phyloP scores from a whole-genome alignment of 2,888 invertebrate genomes.

The Alviniconcha strummeri region DNA sequence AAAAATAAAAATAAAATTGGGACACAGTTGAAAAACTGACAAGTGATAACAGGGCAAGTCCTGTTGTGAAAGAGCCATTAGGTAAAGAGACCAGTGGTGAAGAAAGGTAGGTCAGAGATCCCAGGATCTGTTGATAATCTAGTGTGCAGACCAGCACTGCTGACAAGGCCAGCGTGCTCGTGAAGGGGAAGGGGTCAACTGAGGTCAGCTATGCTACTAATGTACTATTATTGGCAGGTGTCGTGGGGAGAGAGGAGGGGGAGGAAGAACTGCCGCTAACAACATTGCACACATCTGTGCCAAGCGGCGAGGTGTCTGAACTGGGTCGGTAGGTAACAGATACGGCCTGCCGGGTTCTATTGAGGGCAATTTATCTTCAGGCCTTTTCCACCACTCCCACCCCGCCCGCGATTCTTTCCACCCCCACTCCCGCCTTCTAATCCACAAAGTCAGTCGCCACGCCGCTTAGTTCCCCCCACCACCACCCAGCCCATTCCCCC shows the following conservation, averaged over 20 bases:
- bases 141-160: constrained; percentile 2
- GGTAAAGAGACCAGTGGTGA: too few species aligned
- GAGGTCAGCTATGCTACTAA: constrained; percentile 15
- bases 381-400: neutral
- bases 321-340: constrained; percentile 29
- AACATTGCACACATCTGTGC: constrained; percentile 12
- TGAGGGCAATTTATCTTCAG: constrained; percentile 28
- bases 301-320: constrained; percentile 7
- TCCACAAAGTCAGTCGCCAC: constrained; percentile 22
- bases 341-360: constrained; percentile 11
- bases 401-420: neutral
- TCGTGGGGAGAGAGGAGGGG: neutral
- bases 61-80: too few species aligned
- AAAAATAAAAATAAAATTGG: too few species aligned
- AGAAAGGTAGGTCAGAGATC: too few species aligned
- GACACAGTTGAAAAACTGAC: too few species aligned
- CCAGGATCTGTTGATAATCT: constrained; percentile 20
- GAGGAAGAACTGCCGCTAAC: neutral
- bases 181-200: neutral
- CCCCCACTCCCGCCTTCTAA: constrained; percentile 2
- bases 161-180: constrained; percentile 10
- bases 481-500: neutral
- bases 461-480: constrained; percentile 9
- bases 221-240: constrained; percentile 1
- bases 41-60: too few species aligned